These are phyloP conservation scores for Cinara cedri DNA, from an alignment of 2,888 invertebrate genomes.

Conservation along the genomic window DNA sequence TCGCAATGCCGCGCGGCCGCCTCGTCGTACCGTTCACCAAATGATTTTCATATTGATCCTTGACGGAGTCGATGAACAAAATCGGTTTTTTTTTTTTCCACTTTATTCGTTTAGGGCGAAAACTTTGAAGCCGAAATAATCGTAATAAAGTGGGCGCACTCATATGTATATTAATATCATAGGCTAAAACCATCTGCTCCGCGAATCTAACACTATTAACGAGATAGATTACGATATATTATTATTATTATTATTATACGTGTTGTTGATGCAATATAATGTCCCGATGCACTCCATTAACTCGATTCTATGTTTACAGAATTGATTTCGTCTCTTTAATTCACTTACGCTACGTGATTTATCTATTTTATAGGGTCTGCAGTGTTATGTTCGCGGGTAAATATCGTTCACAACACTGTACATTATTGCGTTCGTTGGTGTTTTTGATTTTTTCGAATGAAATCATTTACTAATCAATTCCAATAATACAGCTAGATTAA, in stretches of 20 bases:
- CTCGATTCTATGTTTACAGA: neutral
- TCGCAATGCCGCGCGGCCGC: neutral
- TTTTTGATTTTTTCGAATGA: too few species aligned
- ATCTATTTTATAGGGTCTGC: neutral
- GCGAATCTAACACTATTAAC: neutral
- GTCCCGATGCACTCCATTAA: conserved; percentile 51
- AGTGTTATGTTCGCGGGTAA: too few species aligned
- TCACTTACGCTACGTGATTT: conserved; percentile 18
- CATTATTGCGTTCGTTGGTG: too few species aligned
- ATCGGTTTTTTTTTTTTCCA: neutral
- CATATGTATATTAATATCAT: neutral
- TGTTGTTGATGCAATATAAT: conserved; percentile 31
- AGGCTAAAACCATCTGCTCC: conserved; percentile 38
- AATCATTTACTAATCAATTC: too few species aligned
- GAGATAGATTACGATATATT: conserved; percentile 19
- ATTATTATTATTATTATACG: neutral
- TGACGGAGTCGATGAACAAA: neutral
- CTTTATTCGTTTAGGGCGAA: neutral
- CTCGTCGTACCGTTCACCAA: neutral
- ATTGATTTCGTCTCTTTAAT: conserved; percentile 37
- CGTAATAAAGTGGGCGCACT: conserved; percentile 23
- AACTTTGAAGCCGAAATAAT: neutral
- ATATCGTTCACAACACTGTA: too few species aligned
- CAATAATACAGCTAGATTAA: too few species aligned
- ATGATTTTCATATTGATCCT: conserved; percentile 35